A percentile compares a stretch with the other conserved stretches of the same genome.
Evolutionary conservation across 2,888 invertebrate species (phyloP).

Genomic region (Apamea sordens): DNA sequence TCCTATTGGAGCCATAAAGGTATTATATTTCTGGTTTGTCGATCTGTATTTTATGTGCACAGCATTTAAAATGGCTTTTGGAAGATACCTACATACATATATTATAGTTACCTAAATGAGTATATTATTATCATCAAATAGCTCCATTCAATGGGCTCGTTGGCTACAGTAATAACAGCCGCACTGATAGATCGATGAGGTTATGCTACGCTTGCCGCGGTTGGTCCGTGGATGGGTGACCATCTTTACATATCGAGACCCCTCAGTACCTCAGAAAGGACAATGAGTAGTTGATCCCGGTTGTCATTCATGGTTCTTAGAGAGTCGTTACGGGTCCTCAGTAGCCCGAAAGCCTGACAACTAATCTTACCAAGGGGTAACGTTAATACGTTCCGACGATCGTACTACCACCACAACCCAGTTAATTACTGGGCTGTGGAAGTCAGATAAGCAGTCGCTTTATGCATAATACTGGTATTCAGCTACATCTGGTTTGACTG

Average conservation of each 20-base stretch:
- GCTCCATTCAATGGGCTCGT: background rate
- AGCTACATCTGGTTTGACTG: background rate
- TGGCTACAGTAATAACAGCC: background rate
- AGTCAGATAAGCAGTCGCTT: background rate
- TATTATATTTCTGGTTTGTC: conserved; percentile 37
- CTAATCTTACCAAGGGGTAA: background rate
- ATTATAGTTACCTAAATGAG: background rate
- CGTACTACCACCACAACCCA: background rate
- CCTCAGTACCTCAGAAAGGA: background rate
- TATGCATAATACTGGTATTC: background rate
- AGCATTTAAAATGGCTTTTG: conserved; percentile 26
- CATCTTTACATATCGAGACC: background rate
- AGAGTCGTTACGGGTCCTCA: background rate
- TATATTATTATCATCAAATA: background rate
- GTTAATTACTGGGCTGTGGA: background rate
- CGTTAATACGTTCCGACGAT: background rate
- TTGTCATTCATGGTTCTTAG: background rate
- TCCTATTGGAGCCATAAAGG: conserved; percentile 8
- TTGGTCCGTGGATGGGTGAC: background rate
- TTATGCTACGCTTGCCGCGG: background rate
- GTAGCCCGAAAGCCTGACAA: background rate
- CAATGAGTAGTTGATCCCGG: background rate
- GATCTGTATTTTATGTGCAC: conserved; percentile 1
- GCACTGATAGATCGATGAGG: background rate
- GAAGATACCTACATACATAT: no score